A percentile compares a stretch with the other conserved stretches of the same genome.
phyloP scores from a whole-genome alignment of 37 sponge, comb jelly and placozoan species.

The Axinella damicornis region DNA sequence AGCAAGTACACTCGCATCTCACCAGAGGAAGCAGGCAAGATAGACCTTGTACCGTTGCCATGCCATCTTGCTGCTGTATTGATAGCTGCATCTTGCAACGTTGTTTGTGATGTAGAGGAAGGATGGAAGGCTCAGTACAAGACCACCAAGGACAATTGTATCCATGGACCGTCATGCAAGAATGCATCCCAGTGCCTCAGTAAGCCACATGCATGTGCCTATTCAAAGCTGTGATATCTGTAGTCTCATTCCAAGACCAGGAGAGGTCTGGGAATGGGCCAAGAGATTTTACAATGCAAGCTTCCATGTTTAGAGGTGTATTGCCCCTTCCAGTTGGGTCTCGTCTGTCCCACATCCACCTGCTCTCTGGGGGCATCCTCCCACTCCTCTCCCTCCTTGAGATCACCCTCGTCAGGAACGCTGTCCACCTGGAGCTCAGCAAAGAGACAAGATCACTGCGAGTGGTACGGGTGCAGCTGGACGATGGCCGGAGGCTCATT shows the following conservation, averaged over 20 bases:
- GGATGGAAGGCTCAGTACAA: slow-evolving; percentile 68
- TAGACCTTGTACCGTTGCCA: no score
- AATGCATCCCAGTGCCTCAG: slow-evolving; percentile 23
- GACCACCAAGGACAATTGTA: slow-evolving; percentile 56
- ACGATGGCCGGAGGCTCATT: slow-evolving; percentile 58
- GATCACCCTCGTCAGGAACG: slow-evolving; percentile 23
- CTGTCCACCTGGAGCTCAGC: slow-evolving; percentile 35
- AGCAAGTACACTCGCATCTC: slow-evolving; percentile 32
- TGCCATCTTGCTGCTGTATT: no score
- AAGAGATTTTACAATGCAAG: no score
- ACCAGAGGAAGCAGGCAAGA: slow-evolving; percentile 38
- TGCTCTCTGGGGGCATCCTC: slow-evolving; percentile 62
- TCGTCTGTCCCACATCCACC: slow-evolving; percentile 51
- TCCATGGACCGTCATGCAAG: slow-evolving; percentile 66
- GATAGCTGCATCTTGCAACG: background rate
- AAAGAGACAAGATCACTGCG: slow-evolving; percentile 49
- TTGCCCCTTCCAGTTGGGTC: slow-evolving; percentile 48
- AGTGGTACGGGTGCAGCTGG: slow-evolving; percentile 62
- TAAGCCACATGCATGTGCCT: slow-evolving; percentile 3
- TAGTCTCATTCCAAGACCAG: no score
- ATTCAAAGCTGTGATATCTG: no score
- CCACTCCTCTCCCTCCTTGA: slow-evolving; percentile 68
- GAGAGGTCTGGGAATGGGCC: no score
- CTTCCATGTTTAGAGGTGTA: no score
- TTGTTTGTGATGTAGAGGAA: slow-evolving; percentile 30